A percentile compares a stretch with the other conserved stretches of the same genome.
phyloP scores from a whole-genome alignment of 2,888 invertebrate genomes.

The Conchocele bisecta region DNA sequence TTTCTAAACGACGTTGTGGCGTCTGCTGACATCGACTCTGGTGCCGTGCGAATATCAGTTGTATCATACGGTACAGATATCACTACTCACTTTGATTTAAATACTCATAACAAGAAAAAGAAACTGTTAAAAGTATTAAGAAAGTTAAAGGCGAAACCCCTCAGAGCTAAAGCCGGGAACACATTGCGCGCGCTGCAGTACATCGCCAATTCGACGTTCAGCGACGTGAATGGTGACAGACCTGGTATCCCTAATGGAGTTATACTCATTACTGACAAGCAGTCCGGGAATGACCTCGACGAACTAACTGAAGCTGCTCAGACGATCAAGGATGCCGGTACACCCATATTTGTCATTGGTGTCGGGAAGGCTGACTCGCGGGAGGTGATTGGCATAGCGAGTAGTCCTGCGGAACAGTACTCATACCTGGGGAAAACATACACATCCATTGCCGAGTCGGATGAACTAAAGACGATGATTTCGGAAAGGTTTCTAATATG shows the following conservation, averaged over 20 bases:
- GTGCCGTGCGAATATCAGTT: slow-evolving; percentile 70
- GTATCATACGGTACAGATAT: slow-evolving; percentile 78
- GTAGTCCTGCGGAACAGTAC: slow-evolving; percentile 54
- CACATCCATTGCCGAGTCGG: slow-evolving; percentile 45
- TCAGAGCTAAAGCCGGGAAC: slow-evolving; percentile 40
- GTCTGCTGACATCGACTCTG: slow-evolving; percentile 58
- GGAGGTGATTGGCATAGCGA: slow-evolving; percentile 61
- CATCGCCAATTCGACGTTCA: slow-evolving; percentile 53
- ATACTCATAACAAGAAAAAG: slow-evolving; percentile 48
- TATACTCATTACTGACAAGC: slow-evolving; percentile 59
- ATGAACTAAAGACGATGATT: slow-evolving; percentile 35
- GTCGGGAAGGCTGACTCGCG: slow-evolving; percentile 31
- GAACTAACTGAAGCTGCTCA: slow-evolving; percentile 30
- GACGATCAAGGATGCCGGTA: slow-evolving; percentile 33
- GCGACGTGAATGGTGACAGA: slow-evolving; percentile 50
- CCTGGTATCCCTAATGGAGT: slow-evolving; percentile 48
- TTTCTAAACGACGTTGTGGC: slow-evolving; percentile 58
- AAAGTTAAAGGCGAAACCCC: slow-evolving; percentile 40
- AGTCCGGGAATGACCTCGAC: slow-evolving; percentile 31
- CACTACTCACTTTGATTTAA: slow-evolving; percentile 59
- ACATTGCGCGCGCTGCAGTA: slow-evolving; percentile 43
- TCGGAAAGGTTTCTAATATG: slow-evolving; percentile 28
- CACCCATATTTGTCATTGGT: slow-evolving; percentile 53
- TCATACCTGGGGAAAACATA: slow-evolving; percentile 40
- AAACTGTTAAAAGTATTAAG: slow-evolving; percentile 52